Evolutionary conservation across 2,888 invertebrate species (phyloP).

Genomic region (Aplocera efformata): DNA sequence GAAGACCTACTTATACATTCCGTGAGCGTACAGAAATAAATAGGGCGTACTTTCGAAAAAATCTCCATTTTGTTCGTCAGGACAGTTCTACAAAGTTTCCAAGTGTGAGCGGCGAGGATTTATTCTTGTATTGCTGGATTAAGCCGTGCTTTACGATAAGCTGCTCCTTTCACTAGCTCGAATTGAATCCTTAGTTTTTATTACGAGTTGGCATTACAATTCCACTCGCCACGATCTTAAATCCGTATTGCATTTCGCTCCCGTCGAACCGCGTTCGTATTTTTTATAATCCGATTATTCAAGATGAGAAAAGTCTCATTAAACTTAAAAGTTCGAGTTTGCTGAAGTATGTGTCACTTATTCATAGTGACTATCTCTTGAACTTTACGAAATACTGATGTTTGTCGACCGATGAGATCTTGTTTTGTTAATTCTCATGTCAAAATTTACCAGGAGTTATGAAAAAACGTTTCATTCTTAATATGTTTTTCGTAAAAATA

Average conservation of each 20-base stretch:
- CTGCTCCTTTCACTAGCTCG: conserved; percentile 36
- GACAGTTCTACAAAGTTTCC: conserved; percentile 37
- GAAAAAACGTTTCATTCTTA: too few relatives aligned
- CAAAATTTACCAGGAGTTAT: too few relatives aligned
- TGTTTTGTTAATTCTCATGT: too few relatives aligned
- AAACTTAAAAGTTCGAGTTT: not conserved
- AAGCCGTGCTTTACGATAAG: conserved; percentile 41
- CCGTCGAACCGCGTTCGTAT: conserved; percentile 20
- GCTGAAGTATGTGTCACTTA: too few relatives aligned
- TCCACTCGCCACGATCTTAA: conserved; percentile 28
- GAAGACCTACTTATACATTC: conserved; percentile 36
- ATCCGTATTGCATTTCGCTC: conserved; percentile 21
- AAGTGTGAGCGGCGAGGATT: conserved; percentile 40
- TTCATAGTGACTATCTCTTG: too few relatives aligned
- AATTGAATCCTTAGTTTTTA: conserved; percentile 56
- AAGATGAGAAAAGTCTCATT: conserved; percentile 1
- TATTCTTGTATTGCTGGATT: conserved; percentile 50
- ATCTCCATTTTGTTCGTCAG: conserved; percentile 36
- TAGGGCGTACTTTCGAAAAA: conserved; percentile 39
- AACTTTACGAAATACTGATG: too few relatives aligned
- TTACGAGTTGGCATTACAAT: conserved; percentile 38
- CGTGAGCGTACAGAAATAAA: conserved; percentile 33
- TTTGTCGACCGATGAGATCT: too few relatives aligned
- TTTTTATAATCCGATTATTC: conserved; percentile 21
- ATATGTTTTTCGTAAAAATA: too few relatives aligned